Evolutionary conservation across 2,797 vertebrate species (phyloP).

Genomic region (Cirrhinus molitorella): DNA sequence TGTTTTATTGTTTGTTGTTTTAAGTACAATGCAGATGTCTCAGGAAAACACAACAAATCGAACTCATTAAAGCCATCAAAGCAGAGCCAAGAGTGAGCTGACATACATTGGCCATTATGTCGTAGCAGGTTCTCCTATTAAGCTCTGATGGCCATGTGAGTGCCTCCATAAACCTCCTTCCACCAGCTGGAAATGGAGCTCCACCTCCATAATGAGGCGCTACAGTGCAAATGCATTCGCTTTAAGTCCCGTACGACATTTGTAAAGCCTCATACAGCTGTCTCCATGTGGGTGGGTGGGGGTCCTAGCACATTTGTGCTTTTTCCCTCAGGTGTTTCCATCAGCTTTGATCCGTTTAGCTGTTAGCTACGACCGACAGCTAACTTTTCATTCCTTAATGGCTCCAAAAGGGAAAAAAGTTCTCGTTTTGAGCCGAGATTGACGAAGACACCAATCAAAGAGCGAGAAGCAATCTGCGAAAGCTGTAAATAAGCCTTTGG

Average conservation of each 20-base stretch:
- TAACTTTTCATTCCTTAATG: constrained; percentile 46
- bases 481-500: constrained; percentile 44
- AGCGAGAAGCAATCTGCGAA: constrained; percentile 11
- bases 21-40: too few species aligned
- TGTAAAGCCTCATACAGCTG: constrained; percentile 33
- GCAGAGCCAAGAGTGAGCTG: neutral
- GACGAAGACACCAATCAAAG: constrained; percentile 45
- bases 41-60: neutral
- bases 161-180: constrained; percentile 15
- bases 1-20: too few species aligned
- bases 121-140: neutral
- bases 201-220: constrained; percentile 44
- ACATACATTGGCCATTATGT: neutral
- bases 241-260: constrained; percentile 24
- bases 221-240: constrained; percentile 17
- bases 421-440: constrained; percentile 12
- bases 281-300: constrained; percentile 9
- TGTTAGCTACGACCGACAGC: constrained; percentile 22
- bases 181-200: constrained; percentile 19
- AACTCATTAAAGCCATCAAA: neutral
- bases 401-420: constrained; percentile 15
- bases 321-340: constrained; percentile 13
- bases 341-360: constrained; percentile 42
- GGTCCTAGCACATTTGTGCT: neutral
- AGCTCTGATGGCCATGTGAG: constrained; percentile 16